Percentiles rank a stretch among this genome's conserved stretches.
phyloP scores from a whole-genome alignment of 1,140 invertebrate genomes.

The Olivierus martensii region DNA sequence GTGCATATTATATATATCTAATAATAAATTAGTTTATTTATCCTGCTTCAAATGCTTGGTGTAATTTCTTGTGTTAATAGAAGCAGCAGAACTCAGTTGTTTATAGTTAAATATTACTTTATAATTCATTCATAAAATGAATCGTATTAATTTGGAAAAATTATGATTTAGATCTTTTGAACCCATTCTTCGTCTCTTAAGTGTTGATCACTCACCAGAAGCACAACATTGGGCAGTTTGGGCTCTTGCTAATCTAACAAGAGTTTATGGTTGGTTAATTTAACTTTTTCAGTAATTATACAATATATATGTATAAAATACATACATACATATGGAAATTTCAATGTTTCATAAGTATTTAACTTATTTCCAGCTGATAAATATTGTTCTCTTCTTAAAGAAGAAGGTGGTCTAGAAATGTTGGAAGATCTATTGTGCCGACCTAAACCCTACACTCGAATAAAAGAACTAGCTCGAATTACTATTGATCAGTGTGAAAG shows the following conservation, averaged over 20 bases:
- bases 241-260: slow-evolving; percentile 91
- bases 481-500: slow-evolving; percentile 48
- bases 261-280: slow-evolving; percentile 45
- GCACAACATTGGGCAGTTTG: slow-evolving; percentile 95
- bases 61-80: too few species aligned
- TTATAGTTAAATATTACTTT: too few species aligned
- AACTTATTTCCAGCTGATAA: slow-evolving; percentile 60
- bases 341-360: background rate
- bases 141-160: too few species aligned
- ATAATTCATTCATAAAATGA: too few species aligned
- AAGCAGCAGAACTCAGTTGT: too few species aligned
- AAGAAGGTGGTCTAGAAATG: slow-evolving; percentile 66
- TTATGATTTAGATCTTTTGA: slow-evolving; percentile 53
- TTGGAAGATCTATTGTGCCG: slow-evolving; percentile 54
- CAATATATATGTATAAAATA: too few species aligned
- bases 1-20: too few species aligned
- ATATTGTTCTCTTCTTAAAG: slow-evolving; percentile 72
- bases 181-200: slow-evolving; percentile 68
- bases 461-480: slow-evolving; percentile 47
- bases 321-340: too few species aligned
- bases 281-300: too few species aligned
- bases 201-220: slow-evolving; percentile 65
- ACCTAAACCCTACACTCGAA: slow-evolving; percentile 26
- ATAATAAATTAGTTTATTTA: too few species aligned
- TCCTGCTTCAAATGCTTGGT: too few species aligned